These are phyloP conservation scores for Ceyx cyanopectus DNA, from an alignment of 2,113 vertebrate genomes.

Conservation along the genomic window DNA sequence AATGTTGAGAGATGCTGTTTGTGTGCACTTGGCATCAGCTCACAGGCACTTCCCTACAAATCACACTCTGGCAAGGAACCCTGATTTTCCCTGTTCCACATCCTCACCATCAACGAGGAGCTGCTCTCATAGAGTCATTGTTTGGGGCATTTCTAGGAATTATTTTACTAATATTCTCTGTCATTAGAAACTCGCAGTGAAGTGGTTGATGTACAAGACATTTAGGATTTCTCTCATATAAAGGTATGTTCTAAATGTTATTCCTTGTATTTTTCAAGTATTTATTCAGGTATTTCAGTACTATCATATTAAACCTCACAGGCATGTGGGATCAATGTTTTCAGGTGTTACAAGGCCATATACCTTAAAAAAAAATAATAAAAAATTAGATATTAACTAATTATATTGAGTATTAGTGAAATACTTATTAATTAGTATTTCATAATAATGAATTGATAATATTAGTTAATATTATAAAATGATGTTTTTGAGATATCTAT, in stretches of 20 bases:
- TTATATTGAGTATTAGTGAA: too few species aligned
- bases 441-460: neutral
- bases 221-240: neutral
- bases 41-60: constrained; percentile 29
- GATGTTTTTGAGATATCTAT: neutral
- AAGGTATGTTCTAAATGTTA: neutral
- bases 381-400: too few species aligned
- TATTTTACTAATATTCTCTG: neutral
- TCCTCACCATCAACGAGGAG: neutral
- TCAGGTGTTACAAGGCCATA: neutral
- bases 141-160: neutral
- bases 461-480: neutral
- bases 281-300: neutral
- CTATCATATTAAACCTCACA: neutral
- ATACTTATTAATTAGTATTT: too few species aligned
- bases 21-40: constrained; percentile 46
- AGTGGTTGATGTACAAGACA: neutral
- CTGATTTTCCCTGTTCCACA: neutral
- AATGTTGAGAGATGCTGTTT: constrained; percentile 74
- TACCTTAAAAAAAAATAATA: neutral
- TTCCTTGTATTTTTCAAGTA: neutral
- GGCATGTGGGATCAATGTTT: neutral
- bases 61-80: neutral
- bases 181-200: neutral
- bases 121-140: neutral